Base-by-base conservation (phyloP, 2,797 vertebrate species). In the Bovichtus diacanthus region DNA sequence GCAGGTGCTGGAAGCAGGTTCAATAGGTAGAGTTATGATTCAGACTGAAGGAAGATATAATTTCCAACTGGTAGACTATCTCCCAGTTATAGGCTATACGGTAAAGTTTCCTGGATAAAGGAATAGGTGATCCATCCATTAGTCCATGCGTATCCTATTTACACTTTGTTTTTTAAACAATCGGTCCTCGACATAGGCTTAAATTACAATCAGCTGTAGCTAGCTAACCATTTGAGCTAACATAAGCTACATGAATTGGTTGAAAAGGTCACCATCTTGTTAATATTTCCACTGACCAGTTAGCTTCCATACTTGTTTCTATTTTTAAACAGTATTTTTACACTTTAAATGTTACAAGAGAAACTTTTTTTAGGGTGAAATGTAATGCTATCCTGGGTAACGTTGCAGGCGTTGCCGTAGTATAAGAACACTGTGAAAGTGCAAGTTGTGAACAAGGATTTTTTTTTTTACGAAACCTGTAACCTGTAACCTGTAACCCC, bases 1-100 rank as follows among this genome's bases (percentile, higher is more conserved):
- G 76, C 72, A 78, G 74, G 71, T 84, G 68, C 77, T 74, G 64
- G 50, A 60, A 74, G 82, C 70, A 61, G 51, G 75, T 88, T 91
- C 83, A 87, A 63, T 84, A 68, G 63, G 75, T 64, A 87, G 82
- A 88, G 59, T 81, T 82, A 86, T 92, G 84, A 77, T 58, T 87
- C 58, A 74, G 18, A 82, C 46, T 67, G 73, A 75, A 65, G 59
- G 71, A 79, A 70, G 39, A 68, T 61, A 31, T 72, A 65, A 74
- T 70, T 62, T 65, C 70, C 72, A 77, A 54, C 54, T 59, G 29
- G 25, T 47, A 44, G 39, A 63, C 31, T 53, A 9, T 49, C 16
- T 74, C 80, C 31, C 36, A 27, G 60, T 77, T 49, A 53, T 53
- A 34, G 31, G 34, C 31, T 34, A 31, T 41, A 43, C 13, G 11